Evolutionary conservation across 2,797 vertebrate species (phyloP).

Genomic region (Hippopotamyrus pictus): DNA sequence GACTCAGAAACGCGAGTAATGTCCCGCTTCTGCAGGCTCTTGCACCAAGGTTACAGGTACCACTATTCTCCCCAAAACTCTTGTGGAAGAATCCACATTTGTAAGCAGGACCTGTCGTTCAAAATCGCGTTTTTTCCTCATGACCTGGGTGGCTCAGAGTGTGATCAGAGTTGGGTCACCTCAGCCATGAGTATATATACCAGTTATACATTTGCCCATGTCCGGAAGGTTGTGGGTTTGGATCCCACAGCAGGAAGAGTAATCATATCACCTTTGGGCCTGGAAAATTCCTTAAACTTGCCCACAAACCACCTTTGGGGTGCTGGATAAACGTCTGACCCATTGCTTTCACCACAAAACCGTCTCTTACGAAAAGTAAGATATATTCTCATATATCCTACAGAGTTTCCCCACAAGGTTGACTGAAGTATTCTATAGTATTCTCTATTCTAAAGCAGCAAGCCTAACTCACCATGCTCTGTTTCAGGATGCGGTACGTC

Average conservation of each 20-base stretch:
- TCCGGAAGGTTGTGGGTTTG: neutral
- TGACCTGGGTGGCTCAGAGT: neutral
- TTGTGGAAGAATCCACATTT: neutral
- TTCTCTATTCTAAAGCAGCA: neutral
- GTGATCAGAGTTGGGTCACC: neutral
- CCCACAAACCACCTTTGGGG: neutral
- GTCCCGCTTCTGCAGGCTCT: neutral
- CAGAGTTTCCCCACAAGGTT: neutral
- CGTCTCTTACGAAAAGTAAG: neutral
- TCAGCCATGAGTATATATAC: neutral
- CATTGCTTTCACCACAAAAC: neutral
- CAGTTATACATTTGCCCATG: neutral
- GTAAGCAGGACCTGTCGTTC: neutral
- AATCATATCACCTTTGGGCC: neutral
- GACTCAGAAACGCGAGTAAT: neutral
- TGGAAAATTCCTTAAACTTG: neutral
- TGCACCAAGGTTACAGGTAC: neutral
- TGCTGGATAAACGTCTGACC: neutral
- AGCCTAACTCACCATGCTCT: neutral
- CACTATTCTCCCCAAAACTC: neutral
- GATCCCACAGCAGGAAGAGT: neutral
- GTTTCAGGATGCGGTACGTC: neutral
- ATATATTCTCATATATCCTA: neutral
- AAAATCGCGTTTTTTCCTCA: neutral
- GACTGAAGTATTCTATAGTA: neutral